Conservation (phyloP, 2,113 vertebrate genomes). For the Elgaria multicarinata region DNA sequence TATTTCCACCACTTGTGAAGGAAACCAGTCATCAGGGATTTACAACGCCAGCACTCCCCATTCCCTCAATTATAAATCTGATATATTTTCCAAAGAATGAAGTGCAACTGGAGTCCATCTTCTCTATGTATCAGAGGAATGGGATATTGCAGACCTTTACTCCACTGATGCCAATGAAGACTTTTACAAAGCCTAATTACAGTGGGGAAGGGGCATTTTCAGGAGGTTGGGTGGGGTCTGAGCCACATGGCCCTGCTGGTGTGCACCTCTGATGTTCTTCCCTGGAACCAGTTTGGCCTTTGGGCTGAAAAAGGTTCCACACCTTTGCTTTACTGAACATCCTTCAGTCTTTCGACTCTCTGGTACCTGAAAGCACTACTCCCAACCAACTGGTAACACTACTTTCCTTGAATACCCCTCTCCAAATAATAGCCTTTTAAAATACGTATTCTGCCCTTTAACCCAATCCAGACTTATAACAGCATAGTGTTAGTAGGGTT, state of each 20-base stretch:
- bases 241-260: too few relatives aligned
- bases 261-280: too few relatives aligned
- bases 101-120: neutral
- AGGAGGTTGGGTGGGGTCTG: too few relatives aligned
- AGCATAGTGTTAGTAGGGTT: neutral
- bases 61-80: neutral
- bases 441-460: neutral
- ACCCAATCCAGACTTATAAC: neutral
- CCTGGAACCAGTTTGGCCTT: too few relatives aligned
- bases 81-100: neutral
- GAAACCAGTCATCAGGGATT: neutral
- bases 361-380: neutral
- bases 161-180: too few relatives aligned
- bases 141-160: too few relatives aligned
- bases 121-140: neutral
- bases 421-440: neutral
- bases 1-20: neutral
- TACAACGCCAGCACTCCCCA: neutral
- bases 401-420: neutral
- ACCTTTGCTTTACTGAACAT: too few relatives aligned
- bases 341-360: too few relatives aligned
- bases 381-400: neutral
- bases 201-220: too few relatives aligned
- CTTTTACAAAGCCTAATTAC: too few relatives aligned
- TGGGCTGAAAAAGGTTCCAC: too few relatives aligned